Conservation (phyloP, 2,113 vertebrate species). For the Python bivittatus region DNA sequence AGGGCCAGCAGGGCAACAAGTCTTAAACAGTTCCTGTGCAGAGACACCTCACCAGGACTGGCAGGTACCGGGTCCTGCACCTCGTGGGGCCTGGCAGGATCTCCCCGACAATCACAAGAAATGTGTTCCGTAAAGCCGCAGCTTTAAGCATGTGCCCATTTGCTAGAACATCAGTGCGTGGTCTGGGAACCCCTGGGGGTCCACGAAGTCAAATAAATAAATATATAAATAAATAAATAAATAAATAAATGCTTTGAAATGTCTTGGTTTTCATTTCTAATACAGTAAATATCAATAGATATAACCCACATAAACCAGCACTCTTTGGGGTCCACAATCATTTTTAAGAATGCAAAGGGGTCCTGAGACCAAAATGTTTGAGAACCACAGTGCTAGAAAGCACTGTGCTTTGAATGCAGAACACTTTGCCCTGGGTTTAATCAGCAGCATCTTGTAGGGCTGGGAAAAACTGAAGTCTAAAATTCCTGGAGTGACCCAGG, state of each 20-base stretch:
- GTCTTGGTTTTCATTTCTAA: neutral
- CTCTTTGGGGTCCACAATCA: neutral
- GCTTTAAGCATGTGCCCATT: neutral
- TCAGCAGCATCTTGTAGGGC: neutral
- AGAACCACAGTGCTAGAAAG: neutral
- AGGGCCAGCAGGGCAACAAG: neutral
- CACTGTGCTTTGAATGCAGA: neutral
- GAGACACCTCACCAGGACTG: neutral
- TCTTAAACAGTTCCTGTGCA: neutral
- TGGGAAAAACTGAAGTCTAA: neutral
- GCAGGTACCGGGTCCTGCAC: neutral
- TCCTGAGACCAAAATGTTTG: neutral
- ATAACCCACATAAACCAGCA: neutral
- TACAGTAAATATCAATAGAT: neutral
- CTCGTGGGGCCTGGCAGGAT: neutral
- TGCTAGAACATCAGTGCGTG: too few species aligned
- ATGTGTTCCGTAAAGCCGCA: neutral
- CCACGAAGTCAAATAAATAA: neutral
- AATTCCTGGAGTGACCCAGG: neutral
- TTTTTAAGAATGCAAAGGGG: neutral
- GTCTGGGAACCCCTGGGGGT: neutral
- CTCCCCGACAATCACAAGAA: neutral
- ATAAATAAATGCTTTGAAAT: neutral
- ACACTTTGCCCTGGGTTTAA: neutral
- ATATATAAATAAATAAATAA: neutral